These are phyloP conservation scores for Azemiops feae DNA, from an alignment of 2,113 vertebrate species.

Conservation along the genomic window DNA sequence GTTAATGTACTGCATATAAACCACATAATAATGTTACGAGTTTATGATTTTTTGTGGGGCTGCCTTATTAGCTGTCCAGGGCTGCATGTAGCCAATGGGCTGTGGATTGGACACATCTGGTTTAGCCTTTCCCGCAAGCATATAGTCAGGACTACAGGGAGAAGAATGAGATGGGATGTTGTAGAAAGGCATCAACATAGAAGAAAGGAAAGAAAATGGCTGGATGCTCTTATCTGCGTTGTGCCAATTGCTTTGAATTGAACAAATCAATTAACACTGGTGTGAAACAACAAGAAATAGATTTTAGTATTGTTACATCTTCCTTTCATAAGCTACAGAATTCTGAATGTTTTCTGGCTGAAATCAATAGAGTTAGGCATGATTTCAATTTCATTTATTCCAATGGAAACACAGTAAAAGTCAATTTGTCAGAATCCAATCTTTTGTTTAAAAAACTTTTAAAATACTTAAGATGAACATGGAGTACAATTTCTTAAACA, in stretches of 20 bases:
- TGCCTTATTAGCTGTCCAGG: no score
- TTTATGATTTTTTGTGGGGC: no score
- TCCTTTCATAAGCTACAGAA: neutral
- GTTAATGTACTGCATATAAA: no score
- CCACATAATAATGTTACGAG: no score
- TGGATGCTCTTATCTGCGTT: conserved; percentile 32
- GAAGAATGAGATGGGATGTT: neutral
- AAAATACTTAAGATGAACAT: neutral
- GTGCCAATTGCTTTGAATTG: conserved; percentile 33
- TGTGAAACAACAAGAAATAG: neutral
- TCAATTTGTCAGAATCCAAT: neutral
- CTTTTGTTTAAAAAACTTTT: neutral
- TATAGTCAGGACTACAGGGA: neutral
- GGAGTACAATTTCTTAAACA: neutral
- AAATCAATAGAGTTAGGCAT: neutral
- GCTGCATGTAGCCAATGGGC: no score
- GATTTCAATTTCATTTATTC: neutral
- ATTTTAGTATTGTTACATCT: neutral
- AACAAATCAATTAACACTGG: conserved; percentile 36
- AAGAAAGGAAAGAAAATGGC: neutral
- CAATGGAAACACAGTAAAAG: neutral
- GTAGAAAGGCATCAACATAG: neutral
- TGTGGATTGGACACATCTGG: neutral
- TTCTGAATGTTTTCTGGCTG: neutral
- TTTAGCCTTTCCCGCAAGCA: neutral